phyloP scores from a whole-genome alignment of 2,888 invertebrate genomes.

The Gasteruption jaculator region DNA sequence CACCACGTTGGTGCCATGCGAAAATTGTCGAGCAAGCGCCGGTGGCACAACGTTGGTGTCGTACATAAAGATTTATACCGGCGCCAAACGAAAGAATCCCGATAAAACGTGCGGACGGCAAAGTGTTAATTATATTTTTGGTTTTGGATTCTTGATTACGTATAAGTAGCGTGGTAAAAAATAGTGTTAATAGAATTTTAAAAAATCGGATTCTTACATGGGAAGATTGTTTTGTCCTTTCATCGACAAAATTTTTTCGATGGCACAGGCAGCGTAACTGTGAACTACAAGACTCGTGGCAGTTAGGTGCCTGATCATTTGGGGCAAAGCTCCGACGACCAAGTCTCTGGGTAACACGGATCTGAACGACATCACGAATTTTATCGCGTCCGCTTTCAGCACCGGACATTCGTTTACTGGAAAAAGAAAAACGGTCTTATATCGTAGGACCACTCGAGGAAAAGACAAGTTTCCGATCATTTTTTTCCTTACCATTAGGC shows the following conservation, averaged over 20 bases:
- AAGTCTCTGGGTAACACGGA: slow-evolving; percentile 79
- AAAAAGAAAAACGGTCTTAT: slow-evolving; percentile 35
- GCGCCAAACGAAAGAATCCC: too few species aligned
- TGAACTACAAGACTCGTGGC: slow-evolving; percentile 84
- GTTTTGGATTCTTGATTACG: too few species aligned
- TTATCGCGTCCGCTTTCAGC: slow-evolving; percentile 92
- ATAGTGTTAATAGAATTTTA: background rate
- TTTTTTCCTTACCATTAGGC: slow-evolving; percentile 59
- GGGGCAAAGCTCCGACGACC: slow-evolving; percentile 70
- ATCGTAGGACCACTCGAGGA: background rate
- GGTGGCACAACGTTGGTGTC: too few species aligned
- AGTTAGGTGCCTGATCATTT: slow-evolving; percentile 71
- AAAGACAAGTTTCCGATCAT: background rate
- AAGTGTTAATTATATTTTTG: too few species aligned
- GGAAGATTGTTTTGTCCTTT: slow-evolving; percentile 58
- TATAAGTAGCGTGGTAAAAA: background rate
- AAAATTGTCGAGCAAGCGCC: too few species aligned
- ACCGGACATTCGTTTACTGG: slow-evolving; percentile 85
- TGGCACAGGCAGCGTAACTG: slow-evolving; percentile 88
- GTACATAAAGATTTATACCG: too few species aligned
- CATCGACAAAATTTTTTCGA: slow-evolving; percentile 84
- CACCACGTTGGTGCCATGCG: too few species aligned
- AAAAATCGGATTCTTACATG: slow-evolving; percentile 51
- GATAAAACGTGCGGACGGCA: too few species aligned
- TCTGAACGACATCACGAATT: slow-evolving; percentile 94